Evolutionary conservation across 2,113 vertebrate species (phyloP).

Genomic region (Ariopsis seemanni): DNA sequence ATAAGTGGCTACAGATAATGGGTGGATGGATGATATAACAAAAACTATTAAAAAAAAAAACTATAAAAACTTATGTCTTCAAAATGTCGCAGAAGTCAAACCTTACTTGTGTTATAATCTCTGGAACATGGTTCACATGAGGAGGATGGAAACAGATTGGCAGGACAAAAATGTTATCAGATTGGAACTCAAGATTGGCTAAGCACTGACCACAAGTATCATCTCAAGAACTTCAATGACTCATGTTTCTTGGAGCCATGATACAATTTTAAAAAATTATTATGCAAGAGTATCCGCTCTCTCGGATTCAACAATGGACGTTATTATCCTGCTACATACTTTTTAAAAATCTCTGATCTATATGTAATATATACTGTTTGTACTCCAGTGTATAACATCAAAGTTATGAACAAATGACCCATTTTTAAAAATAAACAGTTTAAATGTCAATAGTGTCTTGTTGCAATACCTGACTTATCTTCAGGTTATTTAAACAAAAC

Average conservation of each 20-base stretch:
- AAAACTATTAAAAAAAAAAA: too few relatives aligned
- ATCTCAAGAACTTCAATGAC: not conserved
- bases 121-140: not conserved
- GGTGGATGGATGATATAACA: too few relatives aligned
- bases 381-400: not conserved
- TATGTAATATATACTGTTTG: not conserved
- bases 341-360: not conserved
- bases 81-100: too few relatives aligned
- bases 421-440: not conserved
- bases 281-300: not conserved
- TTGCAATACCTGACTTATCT: not conserved
- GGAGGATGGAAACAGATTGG: conserved; percentile 16
- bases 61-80: too few relatives aligned
- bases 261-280: not conserved
- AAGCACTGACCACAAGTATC: not conserved
- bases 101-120: too few relatives aligned
- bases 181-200: not conserved
- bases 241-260: not conserved
- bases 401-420: not conserved
- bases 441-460: not conserved
- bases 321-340: not conserved
- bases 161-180: not conserved
- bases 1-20: too few relatives aligned
- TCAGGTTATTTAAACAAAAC: conserved; percentile 5
- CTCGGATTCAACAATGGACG: not conserved